These are phyloP conservation scores for Orthonevra nobilis DNA, from an alignment of 2,888 invertebrate species.

Conservation along the genomic window DNA sequence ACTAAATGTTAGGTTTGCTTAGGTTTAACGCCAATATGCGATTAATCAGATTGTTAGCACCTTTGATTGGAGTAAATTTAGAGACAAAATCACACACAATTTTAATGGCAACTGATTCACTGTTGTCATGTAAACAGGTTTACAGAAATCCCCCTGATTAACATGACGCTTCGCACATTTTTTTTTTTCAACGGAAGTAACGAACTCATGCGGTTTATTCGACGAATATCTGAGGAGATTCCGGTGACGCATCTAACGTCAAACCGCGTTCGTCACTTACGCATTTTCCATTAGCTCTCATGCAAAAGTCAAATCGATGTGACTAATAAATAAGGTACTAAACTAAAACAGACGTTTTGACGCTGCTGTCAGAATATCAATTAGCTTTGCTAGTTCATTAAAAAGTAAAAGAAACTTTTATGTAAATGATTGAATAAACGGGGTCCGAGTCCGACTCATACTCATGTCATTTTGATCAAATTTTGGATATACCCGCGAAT, in stretches of 20 bases:
- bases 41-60: slow-evolving; percentile 2
- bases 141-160: not conserved
- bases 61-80: not conserved
- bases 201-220: not conserved
- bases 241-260: slow-evolving; percentile 14
- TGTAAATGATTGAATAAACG: slow-evolving; percentile 15
- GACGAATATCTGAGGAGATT: slow-evolving; percentile 12
- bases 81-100: not conserved
- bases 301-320: too few relatives aligned
- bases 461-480: not conserved
- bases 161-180: not conserved
- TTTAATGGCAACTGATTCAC: not conserved
- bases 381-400: not conserved
- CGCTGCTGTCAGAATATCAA: slow-evolving; percentile 9
- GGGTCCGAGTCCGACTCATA: too few relatives aligned
- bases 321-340: slow-evolving; percentile 7
- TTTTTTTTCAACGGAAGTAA: slow-evolving; percentile 1
- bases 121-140: slow-evolving; percentile 3
- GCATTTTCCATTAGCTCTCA: too few relatives aligned
- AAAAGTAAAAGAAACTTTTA: slow-evolving; percentile 3
- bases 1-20: not conserved
- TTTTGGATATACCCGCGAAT: slow-evolving; percentile 15
- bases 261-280: not conserved
- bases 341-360: not conserved
- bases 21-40: not conserved